These are phyloP conservation scores for Drosophila quinaria DNA, from an alignment of 2,888 invertebrate species.

Conservation along the genomic window DNA sequence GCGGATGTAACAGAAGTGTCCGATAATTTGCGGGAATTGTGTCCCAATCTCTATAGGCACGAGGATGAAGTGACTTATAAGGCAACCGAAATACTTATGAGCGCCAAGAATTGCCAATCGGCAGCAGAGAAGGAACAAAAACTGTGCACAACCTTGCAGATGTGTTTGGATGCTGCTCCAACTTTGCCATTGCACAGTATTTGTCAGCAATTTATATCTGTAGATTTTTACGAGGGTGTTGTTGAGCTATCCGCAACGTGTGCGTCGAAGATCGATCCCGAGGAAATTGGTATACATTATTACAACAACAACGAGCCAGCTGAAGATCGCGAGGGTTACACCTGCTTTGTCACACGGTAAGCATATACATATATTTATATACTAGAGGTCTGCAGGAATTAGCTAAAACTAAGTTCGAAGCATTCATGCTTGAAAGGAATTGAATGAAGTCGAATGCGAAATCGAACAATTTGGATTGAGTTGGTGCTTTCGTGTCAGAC, in stretches of 20 bases:
- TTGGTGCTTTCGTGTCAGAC: too few relatives aligned
- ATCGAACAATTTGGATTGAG: too few relatives aligned
- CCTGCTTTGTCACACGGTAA: conserved; percentile 89
- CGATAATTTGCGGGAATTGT: conserved; percentile 93
- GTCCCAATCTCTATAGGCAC: conserved; percentile 96
- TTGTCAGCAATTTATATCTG: conserved; percentile 92
- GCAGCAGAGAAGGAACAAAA: conserved; percentile 91
- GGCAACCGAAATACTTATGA: conserved; percentile 95
- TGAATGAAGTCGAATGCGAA: too few relatives aligned
- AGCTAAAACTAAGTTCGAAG: too few relatives aligned
- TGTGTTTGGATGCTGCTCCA: conserved; percentile 95
- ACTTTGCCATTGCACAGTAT: conserved; percentile 94
- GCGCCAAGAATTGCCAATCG: conserved; percentile 91
- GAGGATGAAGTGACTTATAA: conserved; percentile 99
- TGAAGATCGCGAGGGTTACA: conserved; percentile 93
- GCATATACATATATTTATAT: neutral
- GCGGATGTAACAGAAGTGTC: conserved; percentile 97
- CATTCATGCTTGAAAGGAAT: too few relatives aligned
- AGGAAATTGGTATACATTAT: conserved; percentile 94
- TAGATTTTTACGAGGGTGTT: conserved; percentile 94
- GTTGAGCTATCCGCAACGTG: conserved; percentile 94
- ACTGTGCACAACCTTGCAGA: conserved; percentile 91
- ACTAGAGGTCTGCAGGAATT: too few relatives aligned
- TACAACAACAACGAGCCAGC: conserved; percentile 93
- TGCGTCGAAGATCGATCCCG: conserved; percentile 95